Base-by-base conservation (phyloP, 2,888 invertebrate species). In the Dynastes hyllus region DNA sequence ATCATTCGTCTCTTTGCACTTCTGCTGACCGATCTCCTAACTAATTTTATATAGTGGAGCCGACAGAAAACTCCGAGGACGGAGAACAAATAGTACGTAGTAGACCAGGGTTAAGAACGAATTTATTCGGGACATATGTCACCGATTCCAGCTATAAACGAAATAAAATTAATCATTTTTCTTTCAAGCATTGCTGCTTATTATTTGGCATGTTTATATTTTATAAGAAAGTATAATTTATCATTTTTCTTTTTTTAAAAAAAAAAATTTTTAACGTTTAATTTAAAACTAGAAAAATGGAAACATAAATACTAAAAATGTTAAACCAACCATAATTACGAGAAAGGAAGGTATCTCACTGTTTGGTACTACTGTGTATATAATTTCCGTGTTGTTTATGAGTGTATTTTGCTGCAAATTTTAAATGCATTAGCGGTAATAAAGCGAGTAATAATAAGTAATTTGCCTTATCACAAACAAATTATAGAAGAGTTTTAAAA, bases 1-100 rank as follows among this genome's bases (percentile, higher is more conserved):
- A 73, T 73, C 73, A 73, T 73, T 73, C 58, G 58, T 73, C 73
- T 73, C 73, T 73, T 73, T 73, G 58, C 50, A 58, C 40, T 73
- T 55, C 55, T 16, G 40, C 51, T 73, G 58, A 71, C 73, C 73
- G 58, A 58, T 58, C 58, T 40, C 45, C 27, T 73, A 58, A 40
- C 58, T 73, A 58, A 32, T 73, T 73, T 22, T 37, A 29, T 73
- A n/a, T 51, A 69, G 13, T 8, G 32, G 13, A 53, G 22, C 50
- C 29, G 27, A 51, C 69, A 51, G 8, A 51, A 69, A 51, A 69
- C 8, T 69, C 27, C n/a, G 11, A 37, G 32, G 9, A 45, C 67
- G 22, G 67, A 51, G 51, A 58, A 58, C 13, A 69, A 51, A 69
- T 27, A 69, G 63, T 32, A 29, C 9, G 27, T 9, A 53, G n/a